Conservation (phyloP, 2,888 invertebrate species). For the Embidobia sp. region DNA sequence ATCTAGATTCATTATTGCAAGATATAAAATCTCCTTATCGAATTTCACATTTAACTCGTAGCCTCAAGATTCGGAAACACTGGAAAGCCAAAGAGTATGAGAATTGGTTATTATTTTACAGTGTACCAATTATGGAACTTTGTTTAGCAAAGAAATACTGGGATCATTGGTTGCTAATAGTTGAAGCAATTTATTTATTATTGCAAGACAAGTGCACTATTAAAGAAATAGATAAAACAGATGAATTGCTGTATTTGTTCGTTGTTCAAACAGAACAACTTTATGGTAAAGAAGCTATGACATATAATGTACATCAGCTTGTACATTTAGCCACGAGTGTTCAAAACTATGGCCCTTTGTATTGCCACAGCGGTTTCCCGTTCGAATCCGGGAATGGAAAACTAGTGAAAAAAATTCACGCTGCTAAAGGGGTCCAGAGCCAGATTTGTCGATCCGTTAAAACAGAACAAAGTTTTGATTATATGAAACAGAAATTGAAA, state of each 20-base stretch:
- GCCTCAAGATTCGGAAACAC: too few relatives aligned
- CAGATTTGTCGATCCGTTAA: too few relatives aligned
- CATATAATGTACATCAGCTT: constrained; percentile 1
- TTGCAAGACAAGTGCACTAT: too few relatives aligned
- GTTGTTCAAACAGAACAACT: not conserved
- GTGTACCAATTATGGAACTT: not conserved
- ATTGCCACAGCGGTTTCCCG: constrained; percentile 1
- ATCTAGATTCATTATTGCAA: too few relatives aligned
- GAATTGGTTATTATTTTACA: constrained; percentile 2
- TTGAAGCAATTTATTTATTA: not conserved
- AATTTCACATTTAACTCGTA: too few relatives aligned
- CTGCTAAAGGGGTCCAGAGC: not conserved
- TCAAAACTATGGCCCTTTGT: not conserved
- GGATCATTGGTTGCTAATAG: not conserved
- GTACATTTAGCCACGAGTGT: constrained; percentile 3
- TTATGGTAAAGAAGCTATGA: not conserved
- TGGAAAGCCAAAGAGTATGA: constrained; percentile 1
- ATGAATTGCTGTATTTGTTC: constrained; percentile 3
- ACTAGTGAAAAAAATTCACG: constrained; percentile 7
- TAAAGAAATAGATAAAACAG: not conserved
- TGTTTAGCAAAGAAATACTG: not conserved
- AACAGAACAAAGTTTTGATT: too few relatives aligned
- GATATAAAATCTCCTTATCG: too few relatives aligned
- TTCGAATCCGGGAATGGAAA: constrained; percentile 4
- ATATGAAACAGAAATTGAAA: too few relatives aligned